Evolutionary conservation across 2,888 invertebrate species (phyloP).

Genomic region (Stegana nigrithorax): DNA sequence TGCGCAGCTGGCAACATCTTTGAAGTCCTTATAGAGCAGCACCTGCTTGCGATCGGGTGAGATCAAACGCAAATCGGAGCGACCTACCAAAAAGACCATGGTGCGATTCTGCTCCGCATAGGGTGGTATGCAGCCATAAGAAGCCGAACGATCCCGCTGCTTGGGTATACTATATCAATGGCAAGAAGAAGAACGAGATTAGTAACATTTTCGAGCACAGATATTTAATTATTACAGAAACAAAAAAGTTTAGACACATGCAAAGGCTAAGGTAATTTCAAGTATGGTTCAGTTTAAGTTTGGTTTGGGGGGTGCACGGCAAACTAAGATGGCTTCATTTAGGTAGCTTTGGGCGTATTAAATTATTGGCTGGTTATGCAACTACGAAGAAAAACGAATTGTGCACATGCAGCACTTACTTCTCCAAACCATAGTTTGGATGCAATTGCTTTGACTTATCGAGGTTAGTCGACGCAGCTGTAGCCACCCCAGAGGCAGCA

Average conservation of each 20-base stretch:
- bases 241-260: neutral
- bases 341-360: too few species aligned
- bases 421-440: constrained; percentile 56
- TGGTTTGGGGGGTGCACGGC: too few species aligned
- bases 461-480: constrained; percentile 33
- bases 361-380: constrained; percentile 29
- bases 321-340: too few species aligned
- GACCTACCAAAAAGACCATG: constrained; percentile 91
- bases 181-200: neutral
- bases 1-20: constrained; percentile 89
- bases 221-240: neutral
- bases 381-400: neutral
- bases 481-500: neutral
- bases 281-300: too few species aligned
- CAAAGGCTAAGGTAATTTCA: too few species aligned
- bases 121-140: constrained; percentile 73
- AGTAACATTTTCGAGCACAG: neutral
- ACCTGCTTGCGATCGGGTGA: constrained; percentile 94
- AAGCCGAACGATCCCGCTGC: constrained; percentile 73
- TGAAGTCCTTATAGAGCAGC: constrained; percentile 86
- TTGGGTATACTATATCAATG: constrained; percentile 62
- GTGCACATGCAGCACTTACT: constrained; percentile 58
- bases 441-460: too few species aligned
- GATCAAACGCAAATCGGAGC: constrained; percentile 87
- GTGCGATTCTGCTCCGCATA: constrained; percentile 85